Conservation (phyloP, 2,797 vertebrate species). For the Glyptemys insculpta region DNA sequence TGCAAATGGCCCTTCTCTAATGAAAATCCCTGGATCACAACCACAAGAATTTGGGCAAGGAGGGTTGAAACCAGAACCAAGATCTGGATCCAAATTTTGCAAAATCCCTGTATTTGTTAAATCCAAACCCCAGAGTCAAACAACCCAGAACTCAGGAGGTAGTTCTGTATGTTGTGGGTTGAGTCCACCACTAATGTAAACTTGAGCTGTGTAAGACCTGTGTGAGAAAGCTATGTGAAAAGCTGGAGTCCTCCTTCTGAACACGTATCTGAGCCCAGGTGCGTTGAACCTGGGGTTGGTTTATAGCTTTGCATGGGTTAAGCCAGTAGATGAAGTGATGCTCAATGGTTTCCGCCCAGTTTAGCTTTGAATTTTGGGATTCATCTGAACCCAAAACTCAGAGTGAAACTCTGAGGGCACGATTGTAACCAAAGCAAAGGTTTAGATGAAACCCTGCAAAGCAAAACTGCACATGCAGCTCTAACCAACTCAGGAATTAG, state of each 20-base stretch:
- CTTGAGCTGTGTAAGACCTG: slow-evolving; percentile 31
- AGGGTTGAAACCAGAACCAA: slow-evolving; percentile 10
- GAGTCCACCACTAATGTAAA: not conserved
- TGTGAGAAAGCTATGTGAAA: not conserved
- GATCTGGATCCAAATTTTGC: not conserved
- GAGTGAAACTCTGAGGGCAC: slow-evolving; percentile 30
- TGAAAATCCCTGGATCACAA: slow-evolving; percentile 46
- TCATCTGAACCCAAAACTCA: slow-evolving; percentile 58
- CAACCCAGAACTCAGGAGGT: not conserved
- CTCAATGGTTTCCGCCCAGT: slow-evolving; percentile 19
- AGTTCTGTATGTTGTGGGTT: not conserved
- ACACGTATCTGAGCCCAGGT: not conserved
- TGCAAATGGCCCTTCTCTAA: slow-evolving; percentile 13
- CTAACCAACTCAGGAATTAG: slow-evolving; percentile 1
- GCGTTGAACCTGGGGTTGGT: not conserved
- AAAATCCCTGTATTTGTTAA: not conserved
- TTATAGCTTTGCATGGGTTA: not conserved
- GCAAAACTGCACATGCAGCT: slow-evolving; percentile 22
- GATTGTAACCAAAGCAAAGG: not conserved
- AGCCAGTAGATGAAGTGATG: slow-evolving; percentile 10
- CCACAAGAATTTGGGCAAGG: slow-evolving; percentile 38
- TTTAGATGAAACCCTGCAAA: slow-evolving; percentile 42
- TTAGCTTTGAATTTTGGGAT: slow-evolving; percentile 62
- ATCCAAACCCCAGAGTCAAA: not conserved
- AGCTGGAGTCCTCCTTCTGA: not conserved